Base-by-base conservation (phyloP, 2,113 vertebrate species). In the Rattus rattus region DNA sequence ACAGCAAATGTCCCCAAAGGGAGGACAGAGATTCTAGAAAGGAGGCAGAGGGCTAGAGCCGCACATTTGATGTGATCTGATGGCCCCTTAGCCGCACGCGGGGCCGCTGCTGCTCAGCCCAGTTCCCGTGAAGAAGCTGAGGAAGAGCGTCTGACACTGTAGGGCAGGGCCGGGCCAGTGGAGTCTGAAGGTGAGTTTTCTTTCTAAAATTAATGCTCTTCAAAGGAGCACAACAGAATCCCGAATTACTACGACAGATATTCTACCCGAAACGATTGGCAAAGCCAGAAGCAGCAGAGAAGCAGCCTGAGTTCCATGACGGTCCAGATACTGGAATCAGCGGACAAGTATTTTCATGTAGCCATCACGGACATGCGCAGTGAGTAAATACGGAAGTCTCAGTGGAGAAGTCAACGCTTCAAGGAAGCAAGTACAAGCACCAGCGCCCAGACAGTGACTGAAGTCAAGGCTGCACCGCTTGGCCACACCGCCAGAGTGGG, bases 231-330 rank as follows among this genome's bases (percentile, higher is more conserved):
- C 67, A 80, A 54, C 28, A 79, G 81, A 93, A 65, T 65, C 59
- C 19, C 77, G 84, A 90, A 36, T 47, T 93, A 43, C 70, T 39
- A 28, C 30, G 36, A 10, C 7, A 39, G 33, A 33, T 39, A 52
- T 85, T 89, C 30, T 8, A 96, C 28, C 79, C 39, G 2, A 81
- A 54, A 76, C 80, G 76, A 75, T 26, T 59, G 59, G 47, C 69
- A 47, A 63, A 93, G 69, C 61, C 65, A 92, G 54, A 84, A 63
- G 47, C n/a, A 93, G 86, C 75, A 91, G 80, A 83, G 93, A 63
- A 30, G 30, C 22, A 67, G 11, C 63, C 39, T 91, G 92, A 54
- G 65, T 13, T 36, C 59, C 33, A 76, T 16, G 36, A 59, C 43
- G 69, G 70, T 59, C 16, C n/a, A 69, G 61, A 73, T 94, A 28